Evolutionary conservation across 2,797 vertebrate genomes (phyloP), one percentile per base, ranked within the genome.

Genomic region (Zenarchopterus dispar): DNA sequence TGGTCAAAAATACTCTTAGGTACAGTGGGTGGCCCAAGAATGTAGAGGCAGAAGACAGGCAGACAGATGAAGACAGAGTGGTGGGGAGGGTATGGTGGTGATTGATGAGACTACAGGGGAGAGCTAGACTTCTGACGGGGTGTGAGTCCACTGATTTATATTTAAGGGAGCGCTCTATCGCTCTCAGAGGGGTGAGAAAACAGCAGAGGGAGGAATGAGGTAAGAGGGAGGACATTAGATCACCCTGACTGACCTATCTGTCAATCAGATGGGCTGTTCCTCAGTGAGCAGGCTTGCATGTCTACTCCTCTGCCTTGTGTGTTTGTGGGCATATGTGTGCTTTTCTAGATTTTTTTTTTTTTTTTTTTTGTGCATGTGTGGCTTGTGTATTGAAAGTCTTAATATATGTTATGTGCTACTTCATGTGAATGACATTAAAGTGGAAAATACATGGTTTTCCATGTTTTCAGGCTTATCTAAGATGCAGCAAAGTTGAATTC

Each of bases 131-230:
- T 81, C 66, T 85, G 85, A 84, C 63, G 69, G 71, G 64, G 67
- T 81, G 84, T 17, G 79, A 83, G 85, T 86, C 82, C 31, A 57
- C 84, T 84, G 89, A 92, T 92, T 92, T 91, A 92, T 91, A 87
- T 91, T 89, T 82, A 85, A 90, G 82, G 77, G 67, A 83, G 81
- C 68, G 70, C 62, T 86, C 78, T 68, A 74, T 89, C 67, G 73
- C 83, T 74, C 86, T 84, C 74, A 17, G 65, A 81, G 69, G 81
- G 80, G 73, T 78, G 78, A 83, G 71, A 73, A 67, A 68, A 70
- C 60, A 63, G 66, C 50, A 65, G 62, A 70, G 44, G 65, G 67
- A 65, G 66, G 69, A 68, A 70, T 54, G 63, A 72, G 80, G 77
- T 77, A 73, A 88, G 78, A 78, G 80, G 68, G 72, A 78, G 77